phyloP scores from a whole-genome alignment of 2,797 vertebrate genomes.

The Rhabdomys pumilio region DNA sequence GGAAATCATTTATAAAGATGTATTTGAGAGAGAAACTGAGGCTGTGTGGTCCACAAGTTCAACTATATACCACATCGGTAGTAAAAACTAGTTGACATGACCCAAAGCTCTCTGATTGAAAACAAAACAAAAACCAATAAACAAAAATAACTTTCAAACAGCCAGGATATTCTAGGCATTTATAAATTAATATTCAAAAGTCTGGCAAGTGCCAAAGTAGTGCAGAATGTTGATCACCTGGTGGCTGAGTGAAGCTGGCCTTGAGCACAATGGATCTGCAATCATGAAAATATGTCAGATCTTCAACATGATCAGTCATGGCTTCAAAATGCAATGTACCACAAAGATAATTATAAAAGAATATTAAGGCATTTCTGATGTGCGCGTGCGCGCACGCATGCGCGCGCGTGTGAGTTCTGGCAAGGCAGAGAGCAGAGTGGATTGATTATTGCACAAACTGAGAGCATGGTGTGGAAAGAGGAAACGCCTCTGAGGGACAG shows the following conservation, averaged over 20 bases:
- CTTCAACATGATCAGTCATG: background rate
- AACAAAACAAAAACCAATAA: background rate
- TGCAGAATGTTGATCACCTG: background rate
- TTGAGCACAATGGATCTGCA: background rate
- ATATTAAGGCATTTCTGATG: background rate
- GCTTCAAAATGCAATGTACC: background rate
- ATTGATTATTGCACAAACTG: background rate
- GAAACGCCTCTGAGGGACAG: background rate
- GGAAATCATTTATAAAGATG: background rate
- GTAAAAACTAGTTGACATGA: background rate
- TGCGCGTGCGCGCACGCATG: no score
- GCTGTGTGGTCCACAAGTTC: background rate
- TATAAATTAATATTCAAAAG: background rate
- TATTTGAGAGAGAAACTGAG: background rate
- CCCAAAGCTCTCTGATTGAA: background rate
- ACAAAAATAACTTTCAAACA: background rate
- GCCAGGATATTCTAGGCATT: background rate
- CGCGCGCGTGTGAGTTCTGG: background rate
- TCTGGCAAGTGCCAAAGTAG: background rate
- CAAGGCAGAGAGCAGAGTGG: background rate
- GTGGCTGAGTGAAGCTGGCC: background rate
- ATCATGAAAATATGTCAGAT: background rate
- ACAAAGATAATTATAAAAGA: background rate
- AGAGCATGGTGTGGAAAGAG: background rate
- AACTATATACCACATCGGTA: background rate